Percentiles rank a stretch among this genome's conserved stretches.
phyloP scores from a whole-genome alignment of 2,888 invertebrate species.

The Andrena chrysosceles region DNA sequence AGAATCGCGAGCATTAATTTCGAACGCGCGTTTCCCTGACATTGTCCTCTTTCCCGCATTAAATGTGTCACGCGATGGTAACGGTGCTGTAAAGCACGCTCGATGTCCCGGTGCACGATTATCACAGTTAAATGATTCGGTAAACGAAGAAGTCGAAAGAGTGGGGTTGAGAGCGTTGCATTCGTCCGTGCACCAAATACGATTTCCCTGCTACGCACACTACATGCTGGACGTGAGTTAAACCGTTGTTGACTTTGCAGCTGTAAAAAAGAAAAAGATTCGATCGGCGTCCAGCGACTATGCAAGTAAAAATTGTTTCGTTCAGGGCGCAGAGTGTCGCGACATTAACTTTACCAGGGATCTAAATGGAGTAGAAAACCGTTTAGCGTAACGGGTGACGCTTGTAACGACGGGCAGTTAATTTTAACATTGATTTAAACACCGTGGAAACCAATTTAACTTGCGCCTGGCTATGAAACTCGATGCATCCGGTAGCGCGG shows the following conservation, averaged over 20 bases:
- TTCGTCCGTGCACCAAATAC: neutral
- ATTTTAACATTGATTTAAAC: slow-evolving; percentile 46
- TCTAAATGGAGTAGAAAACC: slow-evolving; percentile 40
- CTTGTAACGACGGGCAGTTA: slow-evolving; percentile 28
- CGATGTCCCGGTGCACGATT: neutral
- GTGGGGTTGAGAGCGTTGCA: neutral
- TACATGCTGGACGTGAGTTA: neutral
- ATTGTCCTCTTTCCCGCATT: neutral
- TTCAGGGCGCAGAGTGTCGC: neutral
- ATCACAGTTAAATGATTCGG: neutral
- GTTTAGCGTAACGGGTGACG: slow-evolving; percentile 12
- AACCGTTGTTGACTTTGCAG: neutral
- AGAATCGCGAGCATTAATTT: neutral
- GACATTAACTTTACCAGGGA: slow-evolving; percentile 3
- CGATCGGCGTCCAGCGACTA: neutral
- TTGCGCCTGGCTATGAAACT: neutral
- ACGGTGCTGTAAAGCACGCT: neutral
- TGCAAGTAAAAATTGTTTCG: slow-evolving; percentile 12
- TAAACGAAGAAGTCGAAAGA: neutral
- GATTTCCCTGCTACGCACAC: neutral
- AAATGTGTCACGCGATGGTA: neutral
- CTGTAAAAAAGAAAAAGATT: neutral
- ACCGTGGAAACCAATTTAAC: slow-evolving; percentile 29
- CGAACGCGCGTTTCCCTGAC: neutral
- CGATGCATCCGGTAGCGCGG: neutral